Base-by-base conservation (phyloP, 2,888 invertebrate species). In the Mythimna ferrago region DNA sequence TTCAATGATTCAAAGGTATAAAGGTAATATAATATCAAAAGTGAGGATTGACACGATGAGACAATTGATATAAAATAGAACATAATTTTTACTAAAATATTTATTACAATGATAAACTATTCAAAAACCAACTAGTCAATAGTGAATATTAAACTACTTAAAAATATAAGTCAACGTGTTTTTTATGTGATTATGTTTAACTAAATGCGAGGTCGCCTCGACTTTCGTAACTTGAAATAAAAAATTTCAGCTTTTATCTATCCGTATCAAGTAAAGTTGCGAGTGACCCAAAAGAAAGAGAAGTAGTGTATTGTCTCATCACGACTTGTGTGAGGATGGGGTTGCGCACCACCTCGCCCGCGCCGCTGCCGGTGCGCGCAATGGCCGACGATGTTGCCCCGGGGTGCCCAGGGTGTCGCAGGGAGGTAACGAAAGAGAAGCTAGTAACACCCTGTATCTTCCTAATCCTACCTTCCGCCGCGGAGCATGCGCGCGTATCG, bases 381-480 rank as follows among this genome's bases (percentile, higher is more conserved):
- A 78, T 65, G 60, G 64, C 19, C 48, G 66, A 66, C 56, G 62
- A 48, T 64, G 57, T 73, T 65, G 60, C 61, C 66, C 64, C 54
- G 71, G 61, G 56, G 58, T 21, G 60, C 60, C 35, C 77, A 71
- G 73, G 71, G 66, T 74, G 65, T 71, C 63, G 71, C 68, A 61
- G 57, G 74, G 70, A 63, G 69, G 58, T 71, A 85, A 86, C 70
- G 78, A 87, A 84, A 85, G 88, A 91, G 92, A 93, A 93, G 91
- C 89, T 91, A 89, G 93, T 92, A 93, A 93, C 94, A 94, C 92
- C 92, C 94, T 94, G 94, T 92, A 90, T 89, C 82, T 87, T 89
- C 88, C 88, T 92, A 90, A 90, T 73, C 85, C 90, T 92, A 92
- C 85, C 83, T 81, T 86, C 87, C 75, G 70, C 79, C 83, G 78